phyloP scores from a whole-genome alignment of 1,140 invertebrate genomes.

The Rhopalosiphum maidis region DNA sequence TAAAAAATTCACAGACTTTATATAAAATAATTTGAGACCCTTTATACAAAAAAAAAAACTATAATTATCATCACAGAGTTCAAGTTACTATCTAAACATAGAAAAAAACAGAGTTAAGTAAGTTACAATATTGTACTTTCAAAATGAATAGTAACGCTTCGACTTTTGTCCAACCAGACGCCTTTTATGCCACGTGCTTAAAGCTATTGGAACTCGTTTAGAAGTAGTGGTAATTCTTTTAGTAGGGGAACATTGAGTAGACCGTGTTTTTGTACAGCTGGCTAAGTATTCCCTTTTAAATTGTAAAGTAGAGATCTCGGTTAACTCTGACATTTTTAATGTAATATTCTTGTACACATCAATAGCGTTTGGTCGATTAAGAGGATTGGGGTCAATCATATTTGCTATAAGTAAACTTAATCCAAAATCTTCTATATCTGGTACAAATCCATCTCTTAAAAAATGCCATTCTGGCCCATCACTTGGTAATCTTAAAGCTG shows the following conservation, averaged over 20 bases:
- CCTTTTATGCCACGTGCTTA: slow-evolving; percentile 43
- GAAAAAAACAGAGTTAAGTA: slow-evolving; percentile 32
- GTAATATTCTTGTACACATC: slow-evolving; percentile 35
- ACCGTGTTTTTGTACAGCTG: slow-evolving; percentile 27
- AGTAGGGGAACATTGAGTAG: slow-evolving; percentile 34
- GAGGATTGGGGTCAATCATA: slow-evolving; percentile 43
- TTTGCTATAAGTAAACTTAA: slow-evolving; percentile 34
- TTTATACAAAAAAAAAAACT: slow-evolving; percentile 33
- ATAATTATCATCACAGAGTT: slow-evolving; percentile 55
- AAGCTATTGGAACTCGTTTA: background rate
- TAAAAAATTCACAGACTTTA: slow-evolving; percentile 46
- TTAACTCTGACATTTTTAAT: slow-evolving; percentile 14
- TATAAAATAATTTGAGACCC: slow-evolving; percentile 42
- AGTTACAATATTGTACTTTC: slow-evolving; percentile 25
- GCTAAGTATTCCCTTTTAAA: slow-evolving; percentile 38
- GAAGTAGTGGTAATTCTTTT: background rate
- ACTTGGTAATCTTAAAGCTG: slow-evolving; percentile 81
- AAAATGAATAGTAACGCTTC: slow-evolving; percentile 51
- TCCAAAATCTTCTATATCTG: slow-evolving; percentile 45
- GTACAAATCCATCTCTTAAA: slow-evolving; percentile 67
- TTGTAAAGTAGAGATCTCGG: slow-evolving; percentile 6
- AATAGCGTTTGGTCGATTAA: slow-evolving; percentile 34
- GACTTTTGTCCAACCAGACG: slow-evolving; percentile 46
- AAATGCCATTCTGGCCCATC: slow-evolving; percentile 88
- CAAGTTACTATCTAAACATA: slow-evolving; percentile 17